Conservation (phyloP, 2,113 vertebrate genomes). For the Redunca redunca region DNA sequence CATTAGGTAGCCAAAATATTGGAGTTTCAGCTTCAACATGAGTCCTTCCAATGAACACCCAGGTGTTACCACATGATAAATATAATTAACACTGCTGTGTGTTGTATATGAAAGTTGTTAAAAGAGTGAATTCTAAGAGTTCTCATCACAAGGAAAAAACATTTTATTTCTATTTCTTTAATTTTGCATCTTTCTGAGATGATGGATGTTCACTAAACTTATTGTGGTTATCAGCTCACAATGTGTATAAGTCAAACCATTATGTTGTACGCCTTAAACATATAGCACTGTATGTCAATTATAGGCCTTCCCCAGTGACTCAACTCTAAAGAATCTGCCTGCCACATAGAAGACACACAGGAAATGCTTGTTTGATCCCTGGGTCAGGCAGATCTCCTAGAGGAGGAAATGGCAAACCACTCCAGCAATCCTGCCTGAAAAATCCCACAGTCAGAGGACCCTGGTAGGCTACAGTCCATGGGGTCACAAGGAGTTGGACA, state of each 20-base stretch:
- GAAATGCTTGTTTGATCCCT: background rate
- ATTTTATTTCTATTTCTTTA: background rate
- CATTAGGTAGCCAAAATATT: background rate
- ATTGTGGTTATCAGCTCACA: background rate
- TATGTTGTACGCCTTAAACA: background rate
- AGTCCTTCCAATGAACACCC: background rate
- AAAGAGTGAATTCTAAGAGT: background rate
- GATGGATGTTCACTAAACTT: background rate
- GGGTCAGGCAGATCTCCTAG: background rate
- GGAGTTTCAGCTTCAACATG: background rate
- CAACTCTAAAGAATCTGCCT: background rate
- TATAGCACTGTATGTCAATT: background rate
- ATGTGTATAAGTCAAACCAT: background rate
- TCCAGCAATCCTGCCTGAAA: background rate
- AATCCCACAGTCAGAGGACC: background rate
- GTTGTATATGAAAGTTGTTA: background rate
- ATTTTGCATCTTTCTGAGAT: background rate
- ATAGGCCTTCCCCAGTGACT: background rate
- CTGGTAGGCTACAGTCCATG: background rate
- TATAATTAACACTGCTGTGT: background rate
- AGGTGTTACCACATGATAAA: background rate
- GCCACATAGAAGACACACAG: background rate
- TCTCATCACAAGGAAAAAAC: background rate
- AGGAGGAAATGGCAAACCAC: background rate
- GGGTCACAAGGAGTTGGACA: background rate